These are phyloP conservation scores for Pseudachorutes palmiensis DNA, from an alignment of 1,140 invertebrate genomes.

Conservation along the genomic window DNA sequence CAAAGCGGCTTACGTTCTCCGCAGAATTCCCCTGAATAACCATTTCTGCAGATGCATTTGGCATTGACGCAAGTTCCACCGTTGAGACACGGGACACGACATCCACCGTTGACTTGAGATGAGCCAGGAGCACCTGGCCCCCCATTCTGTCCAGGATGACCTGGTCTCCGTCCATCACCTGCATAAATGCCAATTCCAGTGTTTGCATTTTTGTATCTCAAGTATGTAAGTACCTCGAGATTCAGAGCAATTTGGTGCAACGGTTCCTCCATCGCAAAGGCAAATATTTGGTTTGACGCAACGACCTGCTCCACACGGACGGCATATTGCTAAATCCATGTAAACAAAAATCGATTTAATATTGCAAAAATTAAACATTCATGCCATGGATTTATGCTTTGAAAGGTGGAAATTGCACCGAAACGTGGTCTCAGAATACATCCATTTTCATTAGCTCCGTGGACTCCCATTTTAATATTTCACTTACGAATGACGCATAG, in stretches of 20 bases:
- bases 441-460: background rate
- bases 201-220: constrained; percentile 3
- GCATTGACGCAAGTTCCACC: constrained; percentile 62
- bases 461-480: constrained; percentile 11
- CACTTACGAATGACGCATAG: constrained; percentile 76
- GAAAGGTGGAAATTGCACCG: no score
- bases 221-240: constrained; percentile 34
- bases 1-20: constrained; percentile 58
- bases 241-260: constrained; percentile 43
- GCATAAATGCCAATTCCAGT: background rate
- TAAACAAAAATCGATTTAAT: background rate
- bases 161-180: background rate
- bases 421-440: background rate
- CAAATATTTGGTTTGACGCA: constrained; percentile 77
- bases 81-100: constrained; percentile 63
- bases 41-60: constrained; percentile 61
- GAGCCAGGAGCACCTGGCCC: constrained; percentile 13
- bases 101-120: constrained; percentile 39
- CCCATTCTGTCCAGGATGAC: background rate
- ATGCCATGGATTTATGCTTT: no score
- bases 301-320: constrained; percentile 58
- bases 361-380: no score
- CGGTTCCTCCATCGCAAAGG: constrained; percentile 58
- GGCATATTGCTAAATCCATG: constrained; percentile 61
- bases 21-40: constrained; percentile 67